Conservation (phyloP, 2,797 vertebrate genomes). For the Ceryle rudis region DNA sequence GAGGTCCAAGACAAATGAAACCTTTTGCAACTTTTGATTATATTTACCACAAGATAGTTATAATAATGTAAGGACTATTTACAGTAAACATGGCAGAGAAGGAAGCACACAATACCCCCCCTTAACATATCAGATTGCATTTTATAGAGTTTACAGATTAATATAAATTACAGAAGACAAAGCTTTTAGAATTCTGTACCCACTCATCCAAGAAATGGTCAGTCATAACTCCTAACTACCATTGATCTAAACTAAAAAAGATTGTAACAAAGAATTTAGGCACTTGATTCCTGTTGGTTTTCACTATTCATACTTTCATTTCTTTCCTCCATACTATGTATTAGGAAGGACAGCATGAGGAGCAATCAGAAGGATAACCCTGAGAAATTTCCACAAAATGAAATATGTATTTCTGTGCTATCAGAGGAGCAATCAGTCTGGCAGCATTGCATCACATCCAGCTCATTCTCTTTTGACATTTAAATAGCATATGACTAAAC, state of each 20-base stretch:
- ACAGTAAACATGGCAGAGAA: background rate
- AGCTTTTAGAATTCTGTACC: background rate
- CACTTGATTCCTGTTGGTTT: background rate
- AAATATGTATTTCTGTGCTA: constrained; percentile 1
- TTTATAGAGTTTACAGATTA: background rate
- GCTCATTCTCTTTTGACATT: background rate
- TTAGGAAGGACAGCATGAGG: background rate
- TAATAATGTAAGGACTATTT: background rate
- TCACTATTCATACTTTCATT: background rate
- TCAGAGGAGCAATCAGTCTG: constrained; percentile 14
- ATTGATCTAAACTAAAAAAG: fast-evolving
- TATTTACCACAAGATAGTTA: background rate
- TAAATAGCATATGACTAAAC: constrained; percentile 16
- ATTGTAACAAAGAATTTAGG: background rate
- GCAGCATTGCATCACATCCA: background rate
- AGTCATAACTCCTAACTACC: background rate
- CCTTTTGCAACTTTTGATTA: background rate
- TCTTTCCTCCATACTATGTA: background rate
- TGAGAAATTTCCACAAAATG: background rate
- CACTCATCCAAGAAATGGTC: background rate
- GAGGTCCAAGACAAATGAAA: background rate
- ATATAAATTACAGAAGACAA: background rate
- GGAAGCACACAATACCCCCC: background rate
- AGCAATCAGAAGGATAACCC: background rate
- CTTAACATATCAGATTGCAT: background rate